Conservation (phyloP, 2,888 invertebrate species). For the Punctoribates punctum region DNA sequence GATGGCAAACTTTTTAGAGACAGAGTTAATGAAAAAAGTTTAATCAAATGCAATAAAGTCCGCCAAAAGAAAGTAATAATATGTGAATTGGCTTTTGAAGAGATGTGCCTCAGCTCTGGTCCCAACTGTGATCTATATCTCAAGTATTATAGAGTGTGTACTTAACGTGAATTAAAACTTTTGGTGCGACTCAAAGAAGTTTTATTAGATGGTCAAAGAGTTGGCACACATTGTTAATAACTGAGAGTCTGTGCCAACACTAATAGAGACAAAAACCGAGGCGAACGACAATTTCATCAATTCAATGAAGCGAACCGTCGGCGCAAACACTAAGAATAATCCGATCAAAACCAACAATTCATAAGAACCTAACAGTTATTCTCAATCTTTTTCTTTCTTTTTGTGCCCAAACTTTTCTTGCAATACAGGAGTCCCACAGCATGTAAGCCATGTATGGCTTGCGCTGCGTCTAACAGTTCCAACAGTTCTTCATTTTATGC, state of each 20-base stretch:
- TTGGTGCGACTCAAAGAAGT: slow-evolving; percentile 18
- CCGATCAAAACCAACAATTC: slow-evolving; percentile 17
- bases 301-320: neutral
- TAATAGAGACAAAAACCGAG: neutral
- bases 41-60: neutral
- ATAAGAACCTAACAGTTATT: neutral
- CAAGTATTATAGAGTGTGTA: slow-evolving; percentile 27
- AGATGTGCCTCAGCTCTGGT: no score
- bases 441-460: slow-evolving; percentile 10
- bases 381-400: neutral
- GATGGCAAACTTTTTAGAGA: neutral
- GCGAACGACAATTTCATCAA: slow-evolving; percentile 6
- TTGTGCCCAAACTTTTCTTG: neutral
- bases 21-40: slow-evolving; percentile 26
- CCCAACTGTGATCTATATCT: slow-evolving; percentile 28
- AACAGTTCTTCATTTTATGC: no score
- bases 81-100: neutral
- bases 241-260: neutral
- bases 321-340: slow-evolving; percentile 7
- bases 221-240: neutral
- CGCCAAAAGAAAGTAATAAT: neutral
- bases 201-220: slow-evolving; percentile 19
- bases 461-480: no score
- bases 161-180: slow-evolving; percentile 29
- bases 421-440: neutral